phyloP scores from a whole-genome alignment of 2,888 invertebrate genomes.

The Drosophila eohydei region DNA sequence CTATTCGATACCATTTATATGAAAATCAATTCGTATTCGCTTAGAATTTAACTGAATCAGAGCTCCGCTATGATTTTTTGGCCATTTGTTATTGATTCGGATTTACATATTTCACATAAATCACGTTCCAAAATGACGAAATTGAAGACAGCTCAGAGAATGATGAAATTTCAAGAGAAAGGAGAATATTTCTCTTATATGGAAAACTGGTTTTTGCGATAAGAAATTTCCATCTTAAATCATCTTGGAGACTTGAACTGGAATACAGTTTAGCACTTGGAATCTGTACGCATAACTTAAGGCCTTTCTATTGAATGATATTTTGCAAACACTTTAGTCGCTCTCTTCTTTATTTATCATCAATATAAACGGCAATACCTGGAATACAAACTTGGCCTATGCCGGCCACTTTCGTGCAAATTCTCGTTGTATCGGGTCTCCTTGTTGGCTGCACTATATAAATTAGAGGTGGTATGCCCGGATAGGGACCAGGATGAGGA shows the following conservation, averaged over 20 bases:
- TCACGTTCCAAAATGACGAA: not conserved
- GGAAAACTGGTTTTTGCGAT: not conserved
- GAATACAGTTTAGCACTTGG: not conserved
- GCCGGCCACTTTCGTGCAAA: slow-evolving; percentile 13
- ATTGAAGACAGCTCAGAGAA: not conserved
- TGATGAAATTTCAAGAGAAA: not conserved
- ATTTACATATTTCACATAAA: not conserved
- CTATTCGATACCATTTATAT: slow-evolving; percentile 11
- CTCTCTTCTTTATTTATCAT: slow-evolving; percentile 2
- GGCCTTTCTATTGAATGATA: not conserved
- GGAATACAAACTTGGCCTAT: slow-evolving; percentile 3
- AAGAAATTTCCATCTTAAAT: not conserved
- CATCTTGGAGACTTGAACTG: not conserved
- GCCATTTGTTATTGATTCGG: not conserved
- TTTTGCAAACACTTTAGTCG: not conserved
- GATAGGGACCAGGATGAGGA: not conserved
- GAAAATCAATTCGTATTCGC: slow-evolving; percentile 16
- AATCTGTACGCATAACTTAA: not conserved
- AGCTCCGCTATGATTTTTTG: not conserved
- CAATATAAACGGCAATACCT: not conserved
- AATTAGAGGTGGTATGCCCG: not conserved
- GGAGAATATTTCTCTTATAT: slow-evolving; percentile 3
- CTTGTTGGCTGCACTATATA: not conserved
- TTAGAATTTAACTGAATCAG: slow-evolving; percentile 1
- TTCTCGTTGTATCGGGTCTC: not conserved